phyloP scores from a whole-genome alignment of 2,888 invertebrate species.

The Lycia hirtaria region DNA sequence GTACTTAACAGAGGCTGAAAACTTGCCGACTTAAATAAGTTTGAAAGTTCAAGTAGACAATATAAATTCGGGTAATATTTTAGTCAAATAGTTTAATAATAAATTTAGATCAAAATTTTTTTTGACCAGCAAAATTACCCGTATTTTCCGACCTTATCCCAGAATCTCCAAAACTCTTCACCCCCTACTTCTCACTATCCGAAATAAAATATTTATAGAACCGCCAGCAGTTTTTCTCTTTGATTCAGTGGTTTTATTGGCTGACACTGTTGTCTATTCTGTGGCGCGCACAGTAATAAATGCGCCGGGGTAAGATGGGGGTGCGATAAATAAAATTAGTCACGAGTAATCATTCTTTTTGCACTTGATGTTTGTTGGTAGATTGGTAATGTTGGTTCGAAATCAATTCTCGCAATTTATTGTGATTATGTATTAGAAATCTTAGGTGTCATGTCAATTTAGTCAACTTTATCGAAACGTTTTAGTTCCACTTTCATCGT shows the following conservation, averaged over 20 bases:
- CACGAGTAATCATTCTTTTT: conserved; percentile 72
- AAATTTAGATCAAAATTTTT: too few species aligned
- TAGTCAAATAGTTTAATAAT: too few species aligned
- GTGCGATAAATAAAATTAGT: conserved; percentile 82
- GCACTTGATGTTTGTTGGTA: conserved; percentile 27
- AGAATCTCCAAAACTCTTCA: conserved; percentile 43
- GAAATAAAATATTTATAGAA: conserved; percentile 85
- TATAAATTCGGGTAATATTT: too few species aligned
- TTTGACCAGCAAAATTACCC: too few species aligned
- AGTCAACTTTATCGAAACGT: too few species aligned
- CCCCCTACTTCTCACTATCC: conserved; percentile 80
- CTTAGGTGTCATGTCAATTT: too few species aligned
- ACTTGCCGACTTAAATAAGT: too few species aligned
- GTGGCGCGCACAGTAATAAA: conserved; percentile 74
- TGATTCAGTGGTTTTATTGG: conserved; percentile 86
- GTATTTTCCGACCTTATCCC: conserved; percentile 19
- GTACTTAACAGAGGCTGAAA: too few species aligned
- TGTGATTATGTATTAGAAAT: too few species aligned
- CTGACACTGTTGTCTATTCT: conserved; percentile 31
- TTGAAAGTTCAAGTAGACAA: too few species aligned
- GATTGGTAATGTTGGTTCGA: not conserved
- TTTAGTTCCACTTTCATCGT: too few species aligned
- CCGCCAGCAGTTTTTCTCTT: conserved; percentile 83
- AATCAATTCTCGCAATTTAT: too few species aligned
- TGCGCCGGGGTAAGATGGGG: conserved; percentile 63